Base-by-base conservation (phyloP, 2,888 invertebrate genomes). In the Agriopis leucophaearia region DNA sequence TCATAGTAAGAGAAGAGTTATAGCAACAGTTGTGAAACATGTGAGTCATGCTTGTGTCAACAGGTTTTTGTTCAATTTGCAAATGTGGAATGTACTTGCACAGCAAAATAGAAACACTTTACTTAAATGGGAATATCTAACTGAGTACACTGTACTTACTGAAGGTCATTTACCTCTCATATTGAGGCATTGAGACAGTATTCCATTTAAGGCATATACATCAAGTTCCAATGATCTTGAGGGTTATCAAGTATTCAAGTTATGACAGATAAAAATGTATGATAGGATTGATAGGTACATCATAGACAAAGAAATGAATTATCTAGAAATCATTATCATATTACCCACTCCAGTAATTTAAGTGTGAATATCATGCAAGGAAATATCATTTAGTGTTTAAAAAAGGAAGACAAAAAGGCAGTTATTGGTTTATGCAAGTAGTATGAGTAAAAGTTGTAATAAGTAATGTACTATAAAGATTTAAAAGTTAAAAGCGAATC, bases 401-500 rank as follows among this genome's bases (percentile, higher is more conserved):
- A 65, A 27, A 59, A 47, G 40, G 54, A 12, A 36, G 16, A 12
- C 10, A 15, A 54, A 13, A 54, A 15, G 38, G 6, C n/a, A n/a
- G n/a, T n/a, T n/a, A 51, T 13, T 58, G 61, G 50, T 54, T 18
- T 48, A 13, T 38, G 35, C 12, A 57, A 48, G 52, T 35, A 59
- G 62, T 40, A 48, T 27, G 27, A 27, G 5, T 27, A 27, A 27
- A 27, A 27, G 27, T 27, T 27, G 27, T 27, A 27, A 27, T 50
- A 62, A 52, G 64, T 52, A 56, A 66, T 72, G 63, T 67, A 72
- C 58, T 36, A 48, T 48, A 58, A 59, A 52, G 36, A 45, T 59
- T 57, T 51, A 68, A 69, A 64, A 76, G 59, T 69, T 69, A 66
- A 27, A 70, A 72, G 69, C 66, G 52, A 18, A 70, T 65, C 40